Base-by-base conservation (phyloP, 2,113 vertebrate species). In the Spheniscus mendiculus region DNA sequence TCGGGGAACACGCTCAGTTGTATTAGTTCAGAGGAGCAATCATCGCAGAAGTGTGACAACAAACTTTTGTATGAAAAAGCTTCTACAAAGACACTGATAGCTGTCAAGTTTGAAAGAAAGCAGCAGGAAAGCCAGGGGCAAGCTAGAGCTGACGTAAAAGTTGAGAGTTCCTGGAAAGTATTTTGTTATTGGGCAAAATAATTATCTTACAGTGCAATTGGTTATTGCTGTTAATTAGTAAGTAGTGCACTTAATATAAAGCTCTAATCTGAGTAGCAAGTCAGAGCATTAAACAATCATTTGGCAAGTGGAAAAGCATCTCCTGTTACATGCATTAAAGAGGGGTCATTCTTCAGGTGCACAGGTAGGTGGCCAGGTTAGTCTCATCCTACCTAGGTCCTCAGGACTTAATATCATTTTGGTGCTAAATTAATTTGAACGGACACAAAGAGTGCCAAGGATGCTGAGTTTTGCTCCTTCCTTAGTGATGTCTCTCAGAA, bases 41-140 rank as follows among this genome's bases (percentile, higher is more conserved):
- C 81, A 10, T 15, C 20, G 0, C 32, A 83, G 83, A 81, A 61
- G 53, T 5, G 6, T 81, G 89, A 93, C 92, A 85, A 32, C 69
- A 66, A 32, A 49, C 34, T 8, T 47, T 47, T 49, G 4, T 3
- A 23, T 15, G 38, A 89, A 82, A 73, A 82, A 85, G 55, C 78
- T 66, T 94, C 74, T 72, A 17, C 38, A 30, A 63, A 72, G 85
- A 45, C 78, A 42, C 52, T 6, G 47, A 76, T 15, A 77, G 59
- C 76, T 83, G 79, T 78, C 93, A 89, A 42, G 44, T 79, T 79
- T 47, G 70, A 74, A 82, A 78, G 70, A 32, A 89, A 96, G 58
- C 53, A 94, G 73, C 73, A 82, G 65, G 15, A 82, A 90, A 94
- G 26, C 65, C 61, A 83, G 34, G 61, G 66, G 67, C 44, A 45